These are phyloP conservation scores for Nephrotoma flavescens DNA, from an alignment of 2,888 invertebrate genomes.

Conservation along the genomic window DNA sequence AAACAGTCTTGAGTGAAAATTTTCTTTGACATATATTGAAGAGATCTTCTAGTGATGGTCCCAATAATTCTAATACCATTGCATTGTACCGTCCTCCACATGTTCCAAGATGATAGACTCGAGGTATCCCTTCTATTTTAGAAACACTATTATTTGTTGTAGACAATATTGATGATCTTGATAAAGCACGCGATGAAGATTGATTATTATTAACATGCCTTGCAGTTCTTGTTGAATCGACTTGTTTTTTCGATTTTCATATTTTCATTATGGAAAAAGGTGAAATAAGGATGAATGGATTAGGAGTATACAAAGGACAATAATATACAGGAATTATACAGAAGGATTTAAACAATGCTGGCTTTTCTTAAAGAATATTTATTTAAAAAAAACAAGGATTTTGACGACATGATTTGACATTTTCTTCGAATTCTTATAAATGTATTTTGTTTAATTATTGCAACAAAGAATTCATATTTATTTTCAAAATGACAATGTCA, in stretches of 20 bases:
- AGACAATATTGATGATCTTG: constrained; percentile 3
- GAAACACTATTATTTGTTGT: background rate
- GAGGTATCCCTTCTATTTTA: constrained; percentile 45
- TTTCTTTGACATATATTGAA: constrained; percentile 55
- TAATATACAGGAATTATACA: background rate
- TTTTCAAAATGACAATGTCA: background rate
- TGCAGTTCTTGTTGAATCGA: background rate
- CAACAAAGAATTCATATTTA: background rate
- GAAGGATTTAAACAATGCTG: background rate
- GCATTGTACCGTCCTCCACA: constrained; percentile 57
- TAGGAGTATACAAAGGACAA: background rate
- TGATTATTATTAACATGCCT: background rate
- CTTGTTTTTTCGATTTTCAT: background rate
- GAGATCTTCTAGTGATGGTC: constrained; percentile 55
- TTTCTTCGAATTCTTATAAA: background rate
- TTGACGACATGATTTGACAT: constrained; percentile 4
- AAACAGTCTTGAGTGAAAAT: constrained; percentile 53
- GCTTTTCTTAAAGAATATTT: background rate
- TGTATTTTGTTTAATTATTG: background rate
- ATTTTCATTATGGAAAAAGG: background rate
- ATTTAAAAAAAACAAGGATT: background rate
- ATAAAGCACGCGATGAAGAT: background rate
- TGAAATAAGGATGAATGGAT: background rate
- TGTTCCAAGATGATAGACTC: constrained; percentile 57
- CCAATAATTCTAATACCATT: constrained; percentile 54